Conservation (phyloP, 2,113 vertebrate genomes). For the Myrmecophaga tridactyla region DNA sequence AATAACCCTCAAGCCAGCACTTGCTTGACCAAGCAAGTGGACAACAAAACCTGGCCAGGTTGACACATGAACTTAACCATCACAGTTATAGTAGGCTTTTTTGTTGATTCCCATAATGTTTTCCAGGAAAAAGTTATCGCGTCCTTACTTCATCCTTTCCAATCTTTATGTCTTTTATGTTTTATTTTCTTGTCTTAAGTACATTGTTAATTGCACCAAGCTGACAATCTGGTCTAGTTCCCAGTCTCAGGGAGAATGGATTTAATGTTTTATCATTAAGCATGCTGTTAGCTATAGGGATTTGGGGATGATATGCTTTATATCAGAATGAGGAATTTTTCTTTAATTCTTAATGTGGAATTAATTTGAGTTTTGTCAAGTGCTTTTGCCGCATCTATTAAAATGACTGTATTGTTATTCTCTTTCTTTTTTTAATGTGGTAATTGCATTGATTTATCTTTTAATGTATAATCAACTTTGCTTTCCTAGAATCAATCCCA, state of each 20-base stretch:
- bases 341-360: background rate
- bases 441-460: background rate
- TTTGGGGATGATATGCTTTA: background rate
- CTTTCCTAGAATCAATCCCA: background rate
- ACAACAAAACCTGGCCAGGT: too few species aligned
- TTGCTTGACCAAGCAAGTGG: too few species aligned
- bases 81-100: background rate
- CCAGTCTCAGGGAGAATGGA: background rate
- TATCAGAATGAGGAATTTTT: background rate
- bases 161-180: background rate
- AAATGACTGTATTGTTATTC: background rate
- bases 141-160: background rate
- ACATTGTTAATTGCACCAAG: background rate
- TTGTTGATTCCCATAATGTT: background rate
- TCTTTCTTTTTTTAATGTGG: background rate
- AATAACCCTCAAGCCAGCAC: too few species aligned
- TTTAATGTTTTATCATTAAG: background rate
- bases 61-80: too few species aligned
- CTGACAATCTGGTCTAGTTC: background rate
- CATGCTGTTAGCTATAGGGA: background rate
- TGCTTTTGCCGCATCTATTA: background rate
- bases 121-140: background rate
- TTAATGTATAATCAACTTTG: background rate
- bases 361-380: background rate
- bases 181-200: background rate